Conservation (phyloP, 2,888 invertebrate genomes). For the Heliconius erato region DNA sequence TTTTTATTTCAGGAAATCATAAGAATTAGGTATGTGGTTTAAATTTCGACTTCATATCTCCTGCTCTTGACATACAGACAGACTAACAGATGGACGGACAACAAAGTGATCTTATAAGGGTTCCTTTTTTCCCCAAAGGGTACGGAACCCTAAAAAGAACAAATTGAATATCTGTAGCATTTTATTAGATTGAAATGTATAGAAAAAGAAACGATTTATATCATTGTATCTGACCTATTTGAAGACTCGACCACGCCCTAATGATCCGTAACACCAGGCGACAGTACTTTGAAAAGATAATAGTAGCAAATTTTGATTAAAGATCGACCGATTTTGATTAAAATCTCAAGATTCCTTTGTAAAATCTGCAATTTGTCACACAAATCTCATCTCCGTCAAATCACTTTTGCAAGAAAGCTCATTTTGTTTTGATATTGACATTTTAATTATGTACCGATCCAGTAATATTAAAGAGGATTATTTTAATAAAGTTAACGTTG, state of each 20-base stretch:
- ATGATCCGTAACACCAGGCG: background rate
- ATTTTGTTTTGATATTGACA: background rate
- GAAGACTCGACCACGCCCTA: background rate
- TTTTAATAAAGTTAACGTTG: background rate
- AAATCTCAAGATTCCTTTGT: constrained; percentile 2
- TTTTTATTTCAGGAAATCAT: too few species aligned
- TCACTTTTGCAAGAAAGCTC: background rate
- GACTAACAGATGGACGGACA: too few species aligned
- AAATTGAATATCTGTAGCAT: background rate
- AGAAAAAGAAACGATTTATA: background rate
- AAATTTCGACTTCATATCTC: too few species aligned
- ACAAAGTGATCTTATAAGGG: too few species aligned
- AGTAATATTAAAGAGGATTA: background rate
- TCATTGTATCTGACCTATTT: background rate
- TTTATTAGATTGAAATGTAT: background rate
- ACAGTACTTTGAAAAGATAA: background rate
- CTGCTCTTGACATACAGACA: too few species aligned
- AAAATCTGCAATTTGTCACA: constrained; percentile 1
- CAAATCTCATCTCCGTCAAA: background rate
- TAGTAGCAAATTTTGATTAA: constrained; percentile 3
- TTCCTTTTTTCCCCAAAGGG: too few species aligned
- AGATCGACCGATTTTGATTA: constrained; percentile 13
- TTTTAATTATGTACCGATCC: constrained; percentile 5
- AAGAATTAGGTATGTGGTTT: too few species aligned
- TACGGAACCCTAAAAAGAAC: background rate